Conservation (phyloP, 2,888 invertebrate genomes). For the Euphydryas editha region DNA sequence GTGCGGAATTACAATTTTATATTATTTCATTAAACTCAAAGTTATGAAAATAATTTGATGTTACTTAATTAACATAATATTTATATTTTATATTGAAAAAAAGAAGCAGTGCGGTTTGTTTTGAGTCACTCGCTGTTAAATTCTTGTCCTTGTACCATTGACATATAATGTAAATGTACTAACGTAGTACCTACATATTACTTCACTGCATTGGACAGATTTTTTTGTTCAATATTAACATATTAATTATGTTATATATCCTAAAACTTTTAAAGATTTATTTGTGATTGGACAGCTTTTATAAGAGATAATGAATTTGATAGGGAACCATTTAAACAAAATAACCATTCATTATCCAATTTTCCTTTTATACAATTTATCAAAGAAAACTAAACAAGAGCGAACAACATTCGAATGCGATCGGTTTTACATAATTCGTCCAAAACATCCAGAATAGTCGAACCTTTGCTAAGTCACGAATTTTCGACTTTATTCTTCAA, state of each 20-base stretch:
- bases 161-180: not conserved
- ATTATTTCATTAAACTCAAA: not conserved
- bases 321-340: slow-evolving; percentile 25
- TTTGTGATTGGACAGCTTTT: not conserved
- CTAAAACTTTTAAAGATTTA: not conserved
- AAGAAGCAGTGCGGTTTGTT: not conserved
- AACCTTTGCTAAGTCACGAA: slow-evolving; percentile 37
- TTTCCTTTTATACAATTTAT: slow-evolving; percentile 46
- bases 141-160: not conserved
- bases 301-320: slow-evolving; percentile 10
- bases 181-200: not conserved
- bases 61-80: not conserved
- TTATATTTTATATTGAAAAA: not conserved
- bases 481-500: slow-evolving; percentile 38
- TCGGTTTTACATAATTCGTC: slow-evolving; percentile 63
- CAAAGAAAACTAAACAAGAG: slow-evolving; percentile 53
- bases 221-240: too few relatives aligned
- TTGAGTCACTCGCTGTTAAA: slow-evolving; percentile 2
- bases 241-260: too few relatives aligned
- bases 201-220: too few relatives aligned
- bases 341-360: slow-evolving; percentile 25
- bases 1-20: too few relatives aligned
- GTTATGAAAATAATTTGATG: not conserved
- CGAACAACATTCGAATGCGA: slow-evolving; percentile 53
- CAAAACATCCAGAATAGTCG: slow-evolving; percentile 44